These are phyloP conservation scores for Trichosurus vulpecula DNA, from an alignment of 2,797 vertebrate genomes.

Conservation along the genomic window DNA sequence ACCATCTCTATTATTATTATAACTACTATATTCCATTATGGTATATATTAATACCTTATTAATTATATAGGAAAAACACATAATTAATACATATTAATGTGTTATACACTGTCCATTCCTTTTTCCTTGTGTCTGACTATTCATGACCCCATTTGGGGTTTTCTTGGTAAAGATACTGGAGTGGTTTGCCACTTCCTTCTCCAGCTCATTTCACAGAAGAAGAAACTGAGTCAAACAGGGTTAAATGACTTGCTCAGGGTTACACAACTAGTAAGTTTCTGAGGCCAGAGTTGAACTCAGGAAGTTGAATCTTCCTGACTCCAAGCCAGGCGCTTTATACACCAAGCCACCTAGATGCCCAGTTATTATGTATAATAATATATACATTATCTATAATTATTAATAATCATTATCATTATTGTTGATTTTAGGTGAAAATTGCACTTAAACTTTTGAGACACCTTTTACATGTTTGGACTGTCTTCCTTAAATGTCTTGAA, in stretches of 20 bases:
- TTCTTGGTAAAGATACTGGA: not conserved
- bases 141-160: no score
- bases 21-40: not conserved
- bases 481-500: not conserved
- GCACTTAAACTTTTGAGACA: not conserved
- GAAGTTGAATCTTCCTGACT: not conserved
- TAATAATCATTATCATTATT: not conserved
- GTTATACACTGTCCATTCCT: not conserved
- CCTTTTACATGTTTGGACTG: no score
- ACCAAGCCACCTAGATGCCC: not conserved
- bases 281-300: not conserved
- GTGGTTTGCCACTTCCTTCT: not conserved
- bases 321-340: no score
- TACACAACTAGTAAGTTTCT: not conserved
- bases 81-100: not conserved
- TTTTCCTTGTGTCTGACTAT: not conserved
- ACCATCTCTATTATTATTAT: not conserved
- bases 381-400: no score
- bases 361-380: no score
- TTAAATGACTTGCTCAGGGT: not conserved
- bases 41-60: not conserved
- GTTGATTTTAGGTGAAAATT: not conserved
- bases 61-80: not conserved
- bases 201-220: not conserved
- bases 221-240: not conserved